Conservation (phyloP, 2,113 vertebrate genomes). For the Ginglymostoma cirratum region DNA sequence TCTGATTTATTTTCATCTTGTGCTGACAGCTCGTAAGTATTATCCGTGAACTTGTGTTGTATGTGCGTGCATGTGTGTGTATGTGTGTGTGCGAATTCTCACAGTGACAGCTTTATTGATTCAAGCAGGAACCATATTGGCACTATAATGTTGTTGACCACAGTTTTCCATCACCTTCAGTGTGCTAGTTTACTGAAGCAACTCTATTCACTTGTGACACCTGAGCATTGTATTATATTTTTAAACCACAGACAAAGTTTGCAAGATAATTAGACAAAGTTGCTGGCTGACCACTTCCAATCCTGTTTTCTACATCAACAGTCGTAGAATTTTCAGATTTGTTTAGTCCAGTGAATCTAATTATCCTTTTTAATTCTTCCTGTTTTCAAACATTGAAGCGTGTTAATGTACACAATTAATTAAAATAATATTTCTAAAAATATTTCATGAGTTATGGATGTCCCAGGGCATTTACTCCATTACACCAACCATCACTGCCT, state of each 20-base stretch:
- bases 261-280: neutral
- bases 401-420: neutral
- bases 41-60: neutral
- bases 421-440: neutral
- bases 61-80: neutral
- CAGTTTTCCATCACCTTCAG: neutral
- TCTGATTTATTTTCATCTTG: slow-evolving; percentile 30
- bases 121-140: slow-evolving; percentile 1
- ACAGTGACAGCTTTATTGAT: slow-evolving; percentile 14
- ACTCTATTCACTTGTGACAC: neutral
- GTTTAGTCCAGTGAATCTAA: neutral
- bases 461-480: too few relatives aligned
- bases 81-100: neutral
- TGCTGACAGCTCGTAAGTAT: neutral
- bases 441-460: too few relatives aligned
- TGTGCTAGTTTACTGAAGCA: neutral
- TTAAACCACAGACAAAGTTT: neutral
- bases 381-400: neutral
- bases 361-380: neutral
- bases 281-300: neutral
- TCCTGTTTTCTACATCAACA: neutral
- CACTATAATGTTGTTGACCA: neutral
- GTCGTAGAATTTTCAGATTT: neutral
- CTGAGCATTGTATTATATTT: neutral
- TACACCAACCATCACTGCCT: too few relatives aligned